Conservation (phyloP, 1,140 invertebrate genomes). For the Spodoptera litura region DNA sequence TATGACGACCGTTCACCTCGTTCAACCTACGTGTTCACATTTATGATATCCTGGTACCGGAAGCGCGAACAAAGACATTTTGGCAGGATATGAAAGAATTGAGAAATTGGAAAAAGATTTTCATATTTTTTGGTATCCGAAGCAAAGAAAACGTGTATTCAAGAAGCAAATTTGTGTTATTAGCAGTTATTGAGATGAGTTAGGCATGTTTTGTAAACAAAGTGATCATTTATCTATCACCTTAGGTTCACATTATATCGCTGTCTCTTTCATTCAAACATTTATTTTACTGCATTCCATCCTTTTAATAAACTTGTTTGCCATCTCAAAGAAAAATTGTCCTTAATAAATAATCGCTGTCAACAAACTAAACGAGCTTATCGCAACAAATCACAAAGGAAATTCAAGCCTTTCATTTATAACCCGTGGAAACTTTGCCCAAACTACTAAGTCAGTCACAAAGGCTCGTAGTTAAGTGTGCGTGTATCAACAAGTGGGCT, state of each 20-base stretch:
- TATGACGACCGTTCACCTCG: conserved; percentile 23
- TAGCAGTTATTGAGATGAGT: too few relatives aligned
- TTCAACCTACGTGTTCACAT: background rate
- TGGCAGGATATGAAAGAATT: background rate
- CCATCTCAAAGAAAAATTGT: too few relatives aligned
- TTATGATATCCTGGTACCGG: conserved; percentile 30
- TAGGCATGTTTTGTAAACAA: too few relatives aligned
- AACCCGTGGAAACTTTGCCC: background rate
- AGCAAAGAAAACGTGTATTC: background rate
- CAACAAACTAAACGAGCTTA: background rate
- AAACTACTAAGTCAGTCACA: background rate
- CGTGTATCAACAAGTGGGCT: conserved; percentile 9
- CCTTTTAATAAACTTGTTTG: too few relatives aligned
- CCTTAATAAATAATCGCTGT: background rate
- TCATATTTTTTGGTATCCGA: background rate
- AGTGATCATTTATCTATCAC: too few relatives aligned
- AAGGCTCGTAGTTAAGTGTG: background rate
- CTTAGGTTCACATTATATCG: too few relatives aligned
- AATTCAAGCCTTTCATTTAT: background rate
- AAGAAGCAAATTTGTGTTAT: background rate
- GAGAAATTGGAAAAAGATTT: background rate
- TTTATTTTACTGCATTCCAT: too few relatives aligned
- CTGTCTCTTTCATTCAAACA: too few relatives aligned
- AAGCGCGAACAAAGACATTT: conserved; percentile 18
- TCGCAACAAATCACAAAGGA: background rate